These are phyloP conservation scores for Rhabdornis inornatus DNA, from an alignment of 2,113 vertebrate genomes.

Conservation along the genomic window DNA sequence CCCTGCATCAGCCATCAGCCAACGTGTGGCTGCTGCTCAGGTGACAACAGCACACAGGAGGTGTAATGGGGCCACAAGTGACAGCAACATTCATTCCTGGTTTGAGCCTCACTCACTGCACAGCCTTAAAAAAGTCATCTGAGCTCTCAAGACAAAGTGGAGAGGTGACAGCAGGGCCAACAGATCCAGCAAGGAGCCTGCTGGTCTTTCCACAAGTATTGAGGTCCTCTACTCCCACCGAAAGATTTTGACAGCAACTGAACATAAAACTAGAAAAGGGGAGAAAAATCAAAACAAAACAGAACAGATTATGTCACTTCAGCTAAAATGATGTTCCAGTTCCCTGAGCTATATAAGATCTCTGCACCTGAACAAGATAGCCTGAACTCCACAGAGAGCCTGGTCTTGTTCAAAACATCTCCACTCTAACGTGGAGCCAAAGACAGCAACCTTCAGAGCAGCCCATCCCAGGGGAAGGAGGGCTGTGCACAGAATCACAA, in stretches of 20 bases:
- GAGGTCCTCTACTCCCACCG: not conserved
- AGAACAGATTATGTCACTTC: not conserved
- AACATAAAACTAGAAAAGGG: not conserved
- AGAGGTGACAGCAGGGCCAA: not conserved
- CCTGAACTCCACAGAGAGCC: not conserved
- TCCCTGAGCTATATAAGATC: not conserved
- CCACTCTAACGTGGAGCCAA: not conserved
- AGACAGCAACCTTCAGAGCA: not conserved
- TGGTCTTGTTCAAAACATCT: not conserved
- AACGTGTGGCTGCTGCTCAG: not conserved
- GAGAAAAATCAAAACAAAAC: not conserved
- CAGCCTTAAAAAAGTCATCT: not conserved
- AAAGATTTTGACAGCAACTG: not conserved
- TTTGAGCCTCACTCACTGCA: rapidly evolving
- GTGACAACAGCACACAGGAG: not conserved
- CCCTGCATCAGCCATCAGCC: not conserved
- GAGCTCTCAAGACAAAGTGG: not conserved
- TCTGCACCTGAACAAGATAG: not conserved
- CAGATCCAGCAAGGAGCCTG: not conserved
- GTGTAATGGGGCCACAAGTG: not conserved
- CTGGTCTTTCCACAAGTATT: not conserved
- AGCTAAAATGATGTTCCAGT: not conserved
- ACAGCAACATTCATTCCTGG: not conserved
- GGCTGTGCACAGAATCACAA: not conserved
- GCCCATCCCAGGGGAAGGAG: not conserved